A percentile compares a stretch with the other conserved stretches of the same genome.
Evolutionary conservation across 1,140 invertebrate species (phyloP).

Genomic region (Diabrotica undecimpunctata): DNA sequence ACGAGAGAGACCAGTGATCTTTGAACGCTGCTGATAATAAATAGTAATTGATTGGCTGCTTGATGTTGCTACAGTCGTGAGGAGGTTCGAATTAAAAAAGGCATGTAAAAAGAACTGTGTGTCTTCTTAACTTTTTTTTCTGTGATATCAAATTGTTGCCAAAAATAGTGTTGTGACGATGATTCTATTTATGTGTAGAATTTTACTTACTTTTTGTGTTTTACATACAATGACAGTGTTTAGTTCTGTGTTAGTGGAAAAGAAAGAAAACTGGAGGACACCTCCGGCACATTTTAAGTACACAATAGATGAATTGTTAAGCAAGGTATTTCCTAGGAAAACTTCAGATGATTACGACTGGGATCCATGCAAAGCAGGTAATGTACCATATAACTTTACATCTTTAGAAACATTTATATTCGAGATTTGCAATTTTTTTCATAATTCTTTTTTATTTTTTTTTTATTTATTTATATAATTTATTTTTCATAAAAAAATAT

Average conservation of each 20-base stretch:
- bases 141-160: background rate
- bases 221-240: slow-evolving; percentile 13
- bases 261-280: slow-evolving; percentile 2
- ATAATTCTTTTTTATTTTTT: too few relatives aligned
- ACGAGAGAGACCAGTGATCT: slow-evolving; percentile 25
- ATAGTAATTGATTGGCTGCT: slow-evolving; percentile 20
- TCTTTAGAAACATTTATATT: too few relatives aligned
- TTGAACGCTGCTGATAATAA: slow-evolving; percentile 26
- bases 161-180: background rate
- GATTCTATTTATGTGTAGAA: background rate
- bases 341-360: slow-evolving; percentile 73
- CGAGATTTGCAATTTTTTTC: too few relatives aligned
- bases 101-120: background rate
- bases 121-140: slow-evolving; percentile 2
- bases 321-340: slow-evolving; percentile 59
- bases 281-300: slow-evolving; percentile 49
- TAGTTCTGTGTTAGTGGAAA: slow-evolving; percentile 16
- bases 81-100: slow-evolving; percentile 10
- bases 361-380: slow-evolving; percentile 83
- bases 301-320: slow-evolving; percentile 66
- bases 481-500: too few relatives aligned
- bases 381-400: slow-evolving; percentile 32
- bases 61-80: background rate
- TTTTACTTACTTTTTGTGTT: slow-evolving; percentile 13
- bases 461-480: too few relatives aligned